Evolutionary conservation across 2,888 invertebrate genomes (phyloP), one percentile per base, ranked within the genome.

Genomic region (Latrodectus hesperus): DNA sequence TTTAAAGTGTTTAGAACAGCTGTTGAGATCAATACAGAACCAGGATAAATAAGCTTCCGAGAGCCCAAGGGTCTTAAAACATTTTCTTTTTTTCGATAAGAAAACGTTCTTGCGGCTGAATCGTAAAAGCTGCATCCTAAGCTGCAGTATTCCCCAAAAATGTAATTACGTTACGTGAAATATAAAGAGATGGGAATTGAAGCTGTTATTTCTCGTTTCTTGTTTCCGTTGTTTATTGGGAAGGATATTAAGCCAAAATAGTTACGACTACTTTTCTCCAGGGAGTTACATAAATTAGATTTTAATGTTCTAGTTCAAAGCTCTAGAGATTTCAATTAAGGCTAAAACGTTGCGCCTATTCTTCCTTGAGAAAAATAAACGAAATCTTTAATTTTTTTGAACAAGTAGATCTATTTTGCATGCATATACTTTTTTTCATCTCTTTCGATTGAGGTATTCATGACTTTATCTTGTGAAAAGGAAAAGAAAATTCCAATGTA

Each of bases 1-100:
- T 81, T 83, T 76, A 76, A 83, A 76, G 70, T 83, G 83, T 55
- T 75, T 22, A 11, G 64, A 76, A 76, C 83, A 83, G 68, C 83
- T 83, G 83, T 76, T 52, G 53, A 64, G 76, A 83, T 83, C 83
- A 55, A 83, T 83, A 83, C 52, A 53, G 65, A 74, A 68, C 64
- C 67, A 26, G 51, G 73, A n/a, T 82, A 65, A 53, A 68, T 67
- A 53, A 83, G 51, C 51, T 16, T 12, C 60, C 16, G 49, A 76
- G 70, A 26, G 49, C 76, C 64, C 22, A 51, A 70, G 51, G 76
- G 75, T 51, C 9, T 14, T n/a, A 60, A 64, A 49, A 38, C 38
- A 38, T 38, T 38, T 38, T 38, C 38, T 38, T 38, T 38, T 17
- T n/a, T n/a, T 11, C 60, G 60, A 60, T 60, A 60, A 60, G 14